Base-by-base conservation (phyloP, 1,140 invertebrate genomes). In the Trinorchestia longiramus region DNA sequence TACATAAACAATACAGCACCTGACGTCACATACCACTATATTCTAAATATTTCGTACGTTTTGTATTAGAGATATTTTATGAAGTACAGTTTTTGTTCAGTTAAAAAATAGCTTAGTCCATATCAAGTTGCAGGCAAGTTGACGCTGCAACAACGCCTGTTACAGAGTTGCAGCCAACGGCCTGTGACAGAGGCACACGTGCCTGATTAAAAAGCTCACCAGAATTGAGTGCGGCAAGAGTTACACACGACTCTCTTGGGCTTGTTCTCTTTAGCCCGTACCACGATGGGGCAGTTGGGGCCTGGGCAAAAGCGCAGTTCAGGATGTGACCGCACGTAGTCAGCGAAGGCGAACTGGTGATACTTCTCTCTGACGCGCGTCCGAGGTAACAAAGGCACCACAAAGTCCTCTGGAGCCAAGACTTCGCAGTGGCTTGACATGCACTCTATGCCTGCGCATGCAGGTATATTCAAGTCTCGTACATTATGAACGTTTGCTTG, bases 381-480 rank as follows among this genome's bases (percentile, higher is more conserved):
- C 97, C 98, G 98, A 90, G 98, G 98, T 41, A 99, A 97, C 97
- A 99, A 98, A 95, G 98, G 98, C 92, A 99, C 97, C 43, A 99
- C 99, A 98, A 99, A 99, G 97, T 99, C 99, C 98, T 99, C 99
- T 45, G 99, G 99, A 92, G 99, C 99, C 97, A 99, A 97, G 3
- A 99, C 98, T 97, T 98, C 98, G 97, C 99, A 99, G 94, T 99
- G 98, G 97, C 98, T 98, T 87, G 99, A 99, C 99, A 99, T 99
- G 97, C 99, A 99, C 97, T 99, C 98, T 97, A 99, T 99, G 96
- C 98, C 98, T 98, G 96, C 36, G 36, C 4, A 53, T 19, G 19
- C 19, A 53, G 47, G 47, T 53, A 6, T 6, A 53, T 8, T 53
- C 19, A 53, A 53, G n/a, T n/a, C n/a, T n/a, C n/a, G n/a, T n/a